Evolutionary conservation across 2,797 vertebrate species (phyloP).

Genomic region (Rousettus madagascariensis): DNA sequence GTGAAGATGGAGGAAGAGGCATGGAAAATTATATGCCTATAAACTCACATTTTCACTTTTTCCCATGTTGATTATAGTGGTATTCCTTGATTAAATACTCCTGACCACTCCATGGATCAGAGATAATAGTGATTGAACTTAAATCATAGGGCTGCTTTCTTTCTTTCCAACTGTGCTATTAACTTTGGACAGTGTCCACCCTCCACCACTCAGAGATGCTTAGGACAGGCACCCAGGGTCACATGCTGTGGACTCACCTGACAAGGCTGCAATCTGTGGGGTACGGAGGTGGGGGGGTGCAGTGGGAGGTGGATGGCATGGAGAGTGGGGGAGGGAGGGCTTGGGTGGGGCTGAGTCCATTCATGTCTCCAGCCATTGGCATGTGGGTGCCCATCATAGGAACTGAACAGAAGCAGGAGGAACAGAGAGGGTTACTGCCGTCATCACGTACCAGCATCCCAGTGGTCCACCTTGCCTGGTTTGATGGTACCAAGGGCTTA

Average conservation of each 20-base stretch:
- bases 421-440: slow-evolving; percentile 78
- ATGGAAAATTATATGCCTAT: background rate
- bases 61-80: background rate
- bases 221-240: slow-evolving; percentile 6
- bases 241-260: slow-evolving; percentile 89
- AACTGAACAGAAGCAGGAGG: slow-evolving; percentile 89
- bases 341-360: slow-evolving; percentile 96
- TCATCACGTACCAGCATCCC: background rate
- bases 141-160: background rate
- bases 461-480: background rate
- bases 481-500: background rate
- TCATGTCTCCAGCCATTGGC: slow-evolving; percentile 97
- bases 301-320: slow-evolving; percentile 97
- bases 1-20: slow-evolving; percentile 13
- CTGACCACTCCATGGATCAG: background rate
- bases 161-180: background rate
- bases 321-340: slow-evolving; percentile 94
- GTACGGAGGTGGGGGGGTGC: slow-evolving; percentile 98
- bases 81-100: background rate
- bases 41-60: slow-evolving; percentile 1
- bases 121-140: background rate
- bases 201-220: slow-evolving; percentile 51
- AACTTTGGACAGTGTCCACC: slow-evolving; percentile 8
- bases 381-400: slow-evolving; percentile 98
- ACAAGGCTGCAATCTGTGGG: slow-evolving; percentile 99